Evolutionary conservation across 2,888 invertebrate species (phyloP), one percentile per base, ranked within the genome.

Genomic region (Loripinus fragilis): DNA sequence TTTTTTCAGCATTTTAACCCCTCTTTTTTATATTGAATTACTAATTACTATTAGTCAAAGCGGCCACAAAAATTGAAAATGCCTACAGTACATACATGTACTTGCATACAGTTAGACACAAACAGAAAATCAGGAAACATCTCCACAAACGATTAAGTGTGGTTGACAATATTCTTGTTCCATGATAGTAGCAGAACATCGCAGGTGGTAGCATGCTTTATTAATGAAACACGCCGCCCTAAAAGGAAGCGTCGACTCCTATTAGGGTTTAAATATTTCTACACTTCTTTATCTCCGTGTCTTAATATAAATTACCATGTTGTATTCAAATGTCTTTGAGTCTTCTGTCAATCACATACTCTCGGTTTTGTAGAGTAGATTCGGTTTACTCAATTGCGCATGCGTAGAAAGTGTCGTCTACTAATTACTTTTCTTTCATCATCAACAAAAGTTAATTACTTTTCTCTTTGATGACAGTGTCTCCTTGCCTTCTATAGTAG

Each of bases 351-450:
- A 67, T 72, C 77, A 77, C 77, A 70, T 75, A 76, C 68, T 69
- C 72, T 74, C 73, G 74, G 80, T 78, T 76, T 68, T 66, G 66
- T 71, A 72, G 71, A 81, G 76, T 68, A 72, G 78, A 80, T 83
- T 83, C 76, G 41, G 80, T 83, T 78, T 71, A 52, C 12, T 25
- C 67, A 74, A 74, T 79, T 83, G 76, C 83, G 83, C 83, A 83
- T 83, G 83, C 83, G 78, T 72, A 68, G 25, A 69, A 45, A 66
- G 48, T 60, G 28, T 55, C 71, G 28, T 71, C 76, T 74, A 73
- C 72, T 79, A 80, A 81, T 80, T 83, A 83, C 80, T 81, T 80
- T 74, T 80, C 69, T 74, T 74, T 81, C 80, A 83, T 80, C 78
- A 76, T 68, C 52, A 65, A 35, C 71, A 67, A 83, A 83, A 80